Conservation (phyloP, 2,888 invertebrate species). For the Drosophila subsilvestris region DNA sequence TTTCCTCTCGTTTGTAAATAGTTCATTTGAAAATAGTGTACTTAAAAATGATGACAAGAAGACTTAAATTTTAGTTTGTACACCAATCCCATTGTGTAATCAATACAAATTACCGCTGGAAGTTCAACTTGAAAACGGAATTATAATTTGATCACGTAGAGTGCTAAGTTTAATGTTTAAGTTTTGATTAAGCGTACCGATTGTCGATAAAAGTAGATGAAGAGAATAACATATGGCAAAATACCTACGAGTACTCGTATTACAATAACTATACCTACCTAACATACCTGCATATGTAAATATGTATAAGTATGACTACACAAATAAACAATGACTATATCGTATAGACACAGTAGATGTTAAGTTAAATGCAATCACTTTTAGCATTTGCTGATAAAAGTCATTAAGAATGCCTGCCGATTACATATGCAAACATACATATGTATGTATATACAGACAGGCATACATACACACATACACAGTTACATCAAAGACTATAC, state of each 20-base stretch:
- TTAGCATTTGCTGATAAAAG: slow-evolving; percentile 74
- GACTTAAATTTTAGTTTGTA: slow-evolving; percentile 49
- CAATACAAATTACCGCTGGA: slow-evolving; percentile 32
- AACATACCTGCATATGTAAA: slow-evolving; percentile 6
- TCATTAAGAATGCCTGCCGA: slow-evolving; percentile 25
- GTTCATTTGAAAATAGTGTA: slow-evolving; percentile 29
- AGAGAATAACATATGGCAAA: slow-evolving; percentile 40
- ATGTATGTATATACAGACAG: slow-evolving; percentile 6
- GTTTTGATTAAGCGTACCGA: slow-evolving; percentile 62
- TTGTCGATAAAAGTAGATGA: slow-evolving; percentile 63
- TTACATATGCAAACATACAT: slow-evolving; percentile 9
- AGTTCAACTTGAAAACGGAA: slow-evolving; percentile 52
- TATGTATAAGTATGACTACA: slow-evolving; percentile 20
- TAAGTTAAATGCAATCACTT: slow-evolving; percentile 62
- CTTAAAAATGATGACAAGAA: slow-evolving; percentile 44
- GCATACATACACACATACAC: slow-evolving; percentile 30
- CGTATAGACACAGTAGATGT: slow-evolving; percentile 60
- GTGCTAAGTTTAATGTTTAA: slow-evolving; percentile 54
- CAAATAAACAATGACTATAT: slow-evolving; percentile 40
- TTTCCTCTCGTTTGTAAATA: slow-evolving; percentile 34
- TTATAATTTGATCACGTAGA: slow-evolving; percentile 45
- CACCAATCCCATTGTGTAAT: slow-evolving; percentile 31
- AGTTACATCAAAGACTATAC: not conserved
- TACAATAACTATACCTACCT: slow-evolving; percentile 65
- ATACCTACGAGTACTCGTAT: slow-evolving; percentile 67